Evolutionary conservation across 2,888 invertebrate species (phyloP), one percentile per base, ranked within the genome.

Genomic region (Hyposoter dolosus): DNA sequence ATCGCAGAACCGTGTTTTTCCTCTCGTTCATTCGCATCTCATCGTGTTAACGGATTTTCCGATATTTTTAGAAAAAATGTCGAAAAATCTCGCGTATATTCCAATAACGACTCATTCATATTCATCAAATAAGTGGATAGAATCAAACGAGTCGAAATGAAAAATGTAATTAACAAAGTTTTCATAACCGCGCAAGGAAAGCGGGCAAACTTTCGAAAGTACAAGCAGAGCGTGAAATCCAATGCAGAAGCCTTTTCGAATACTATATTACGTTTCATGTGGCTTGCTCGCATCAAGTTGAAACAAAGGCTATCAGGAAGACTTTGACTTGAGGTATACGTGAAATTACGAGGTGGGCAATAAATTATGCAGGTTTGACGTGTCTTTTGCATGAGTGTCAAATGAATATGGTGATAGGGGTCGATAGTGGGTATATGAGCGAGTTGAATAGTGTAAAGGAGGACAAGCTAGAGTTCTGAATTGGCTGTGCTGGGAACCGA

Each of bases 401-500:
- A 60, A 60, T 60, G 60, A 60, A 60, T 60, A 60, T 15, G 5
- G 28, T 60, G 12, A 60, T 12, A 12, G 15, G 15, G 60, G 28
- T 28, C 60, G 60, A 60, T 60, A 28, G 60, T 28, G 23, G 28
- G 28, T 12, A 28, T 15, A 28, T 28, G 60, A 15, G 15, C 15
- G 9, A 5, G 40, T 28, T 60, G 60, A 60, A 60, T 28, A 28
- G 5, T 1, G 15, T 19, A n/a, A 23, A 60, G 15, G 28, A 10
- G 15, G 74, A 28, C 63, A 19, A 50, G 43, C 53, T 1, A 40
- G 12, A 40, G 12, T 32, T 53, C 60, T 74, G 60, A 74, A 78
- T 78, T 68, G 60, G n/a, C 69, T 32, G 60, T 74, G n/a, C n/a
- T n/a, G 47, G 17, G 75, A 85, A 79, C 35, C 32, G 75, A 71